These are phyloP conservation scores for Syritta pipiens DNA, from an alignment of 2,888 invertebrate genomes.

Conservation along the genomic window DNA sequence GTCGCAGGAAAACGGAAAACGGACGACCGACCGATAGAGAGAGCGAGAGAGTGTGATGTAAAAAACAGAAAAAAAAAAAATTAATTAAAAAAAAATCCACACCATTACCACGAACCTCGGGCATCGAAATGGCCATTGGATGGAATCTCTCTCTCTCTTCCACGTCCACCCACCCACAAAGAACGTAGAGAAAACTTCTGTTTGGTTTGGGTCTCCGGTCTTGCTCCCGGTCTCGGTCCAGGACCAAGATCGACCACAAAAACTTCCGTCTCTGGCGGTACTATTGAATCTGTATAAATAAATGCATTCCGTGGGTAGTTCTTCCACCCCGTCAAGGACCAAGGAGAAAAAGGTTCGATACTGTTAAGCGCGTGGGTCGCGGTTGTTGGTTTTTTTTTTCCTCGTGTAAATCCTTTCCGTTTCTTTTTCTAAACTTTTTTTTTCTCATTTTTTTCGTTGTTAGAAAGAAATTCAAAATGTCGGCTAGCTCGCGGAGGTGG, in stretches of 20 bases:
- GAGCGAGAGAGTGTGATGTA: background rate
- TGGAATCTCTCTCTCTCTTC: slow-evolving; percentile 12
- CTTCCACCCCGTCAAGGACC: background rate
- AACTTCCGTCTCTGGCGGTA: slow-evolving; percentile 22
- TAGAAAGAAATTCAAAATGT: no score
- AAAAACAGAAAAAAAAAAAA: slow-evolving; percentile 24
- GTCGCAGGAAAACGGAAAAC: background rate
- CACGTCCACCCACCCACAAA: background rate
- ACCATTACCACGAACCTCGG: slow-evolving; percentile 10
- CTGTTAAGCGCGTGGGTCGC: slow-evolving; percentile 47
- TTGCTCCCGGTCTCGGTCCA: background rate
- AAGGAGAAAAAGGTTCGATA: slow-evolving; percentile 41
- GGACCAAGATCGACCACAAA: slow-evolving; percentile 4
- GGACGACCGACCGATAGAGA: no score
- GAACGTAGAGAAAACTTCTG: slow-evolving; percentile 18
- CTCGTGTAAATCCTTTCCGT: slow-evolving; percentile 17
- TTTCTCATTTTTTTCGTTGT: background rate
- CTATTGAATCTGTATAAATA: slow-evolving; percentile 49
- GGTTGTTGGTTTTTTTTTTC: background rate
- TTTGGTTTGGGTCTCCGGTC: slow-evolving; percentile 10
- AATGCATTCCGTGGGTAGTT: slow-evolving; percentile 12
- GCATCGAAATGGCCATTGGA: slow-evolving; percentile 51
- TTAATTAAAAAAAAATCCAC: slow-evolving; percentile 39
- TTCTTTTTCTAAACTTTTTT: background rate
- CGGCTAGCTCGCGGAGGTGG: background rate